Percentiles rank a stretch among this genome's conserved stretches.
Conservation (phyloP, 2,113 vertebrate genomes). For the Rhombomys opimus region DNA sequence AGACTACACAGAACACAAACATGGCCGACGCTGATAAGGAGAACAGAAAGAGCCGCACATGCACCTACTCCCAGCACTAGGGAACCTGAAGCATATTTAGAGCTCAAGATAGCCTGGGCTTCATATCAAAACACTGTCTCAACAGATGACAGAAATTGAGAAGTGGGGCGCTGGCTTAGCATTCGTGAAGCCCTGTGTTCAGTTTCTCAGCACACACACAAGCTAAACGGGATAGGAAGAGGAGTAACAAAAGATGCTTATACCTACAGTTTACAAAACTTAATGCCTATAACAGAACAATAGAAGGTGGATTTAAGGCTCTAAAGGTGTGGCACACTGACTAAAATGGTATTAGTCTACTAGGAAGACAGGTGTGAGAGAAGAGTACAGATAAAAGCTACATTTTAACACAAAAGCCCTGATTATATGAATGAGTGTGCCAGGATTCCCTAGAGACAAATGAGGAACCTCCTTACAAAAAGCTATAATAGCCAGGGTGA, state of each 20-base stretch:
- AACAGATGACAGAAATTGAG: background rate
- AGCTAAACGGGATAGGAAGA: background rate
- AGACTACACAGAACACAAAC: background rate
- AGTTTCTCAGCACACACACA: background rate
- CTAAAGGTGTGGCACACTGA: background rate
- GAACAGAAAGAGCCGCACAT: background rate
- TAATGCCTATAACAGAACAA: background rate
- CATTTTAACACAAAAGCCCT: background rate
- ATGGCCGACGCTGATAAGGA: background rate
- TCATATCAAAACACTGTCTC: background rate
- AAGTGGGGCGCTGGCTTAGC: background rate
- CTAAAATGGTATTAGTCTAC: background rate
- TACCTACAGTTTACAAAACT: background rate
- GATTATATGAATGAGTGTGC: background rate
- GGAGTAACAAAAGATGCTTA: background rate
- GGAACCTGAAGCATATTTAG: background rate
- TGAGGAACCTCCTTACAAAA: background rate
- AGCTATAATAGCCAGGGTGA: background rate
- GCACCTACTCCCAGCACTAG: background rate
- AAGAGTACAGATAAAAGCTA: background rate
- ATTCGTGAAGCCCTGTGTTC: background rate
- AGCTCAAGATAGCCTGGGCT: background rate
- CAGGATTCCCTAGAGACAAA: background rate
- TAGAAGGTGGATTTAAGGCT: background rate
- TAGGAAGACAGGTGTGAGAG: background rate